Percentiles rank a stretch among this genome's conserved stretches.
Evolutionary conservation across 2,888 invertebrate genomes (phyloP).

Genomic region (Volucella bombylans): DNA sequence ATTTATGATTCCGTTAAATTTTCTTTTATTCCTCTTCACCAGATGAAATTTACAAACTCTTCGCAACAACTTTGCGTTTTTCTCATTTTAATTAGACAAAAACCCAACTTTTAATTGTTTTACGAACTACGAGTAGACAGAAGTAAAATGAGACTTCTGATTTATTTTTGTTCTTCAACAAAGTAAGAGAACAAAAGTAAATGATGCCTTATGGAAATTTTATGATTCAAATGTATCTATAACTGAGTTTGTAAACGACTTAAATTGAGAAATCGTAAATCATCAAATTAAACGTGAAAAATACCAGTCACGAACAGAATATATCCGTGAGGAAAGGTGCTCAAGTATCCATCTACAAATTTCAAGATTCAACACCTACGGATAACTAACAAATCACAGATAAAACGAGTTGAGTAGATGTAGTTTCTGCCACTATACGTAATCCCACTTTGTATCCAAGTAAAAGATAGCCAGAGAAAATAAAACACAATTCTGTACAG

Average conservation of each 20-base stretch:
- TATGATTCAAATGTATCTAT: too few species aligned
- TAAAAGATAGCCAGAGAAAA: not conserved
- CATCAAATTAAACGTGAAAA: slow-evolving; percentile 39
- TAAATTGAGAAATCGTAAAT: slow-evolving; percentile 1
- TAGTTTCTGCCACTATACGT: not conserved
- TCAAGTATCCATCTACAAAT: not conserved
- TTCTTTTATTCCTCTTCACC: slow-evolving; percentile 2
- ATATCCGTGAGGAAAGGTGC: not conserved
- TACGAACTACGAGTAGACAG: not conserved
- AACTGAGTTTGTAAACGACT: too few species aligned
- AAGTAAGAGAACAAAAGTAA: not conserved
- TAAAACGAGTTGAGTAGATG: too few species aligned
- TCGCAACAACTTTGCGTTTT: slow-evolving; percentile 5
- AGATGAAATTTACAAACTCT: slow-evolving; percentile 40
- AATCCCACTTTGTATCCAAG: not conserved
- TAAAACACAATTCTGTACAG: not conserved
- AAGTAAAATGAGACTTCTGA: not conserved
- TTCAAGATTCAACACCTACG: not conserved
- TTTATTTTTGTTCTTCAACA: slow-evolving; percentile 47
- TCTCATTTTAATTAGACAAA: slow-evolving; percentile 62
- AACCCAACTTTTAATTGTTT: slow-evolving; percentile 64
- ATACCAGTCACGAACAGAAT: slow-evolving; percentile 18
- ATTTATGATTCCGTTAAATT: not conserved
- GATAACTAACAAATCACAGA: too few species aligned
- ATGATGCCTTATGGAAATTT: not conserved